Evolutionary conservation across 2,888 invertebrate species (phyloP).

Genomic region (Drosophila anceps): DNA sequence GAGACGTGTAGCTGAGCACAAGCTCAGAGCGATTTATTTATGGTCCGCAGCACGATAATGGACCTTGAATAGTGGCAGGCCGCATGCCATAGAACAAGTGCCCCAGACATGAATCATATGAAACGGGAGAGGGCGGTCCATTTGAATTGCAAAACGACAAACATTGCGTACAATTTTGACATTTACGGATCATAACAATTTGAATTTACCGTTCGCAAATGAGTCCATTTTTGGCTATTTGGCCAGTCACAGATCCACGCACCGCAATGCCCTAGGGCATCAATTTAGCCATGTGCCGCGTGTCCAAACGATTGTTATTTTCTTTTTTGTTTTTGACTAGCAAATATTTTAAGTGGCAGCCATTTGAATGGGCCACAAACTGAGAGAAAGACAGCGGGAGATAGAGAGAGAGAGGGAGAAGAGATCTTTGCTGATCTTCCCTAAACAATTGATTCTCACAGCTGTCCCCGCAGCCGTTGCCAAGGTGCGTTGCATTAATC

Average conservation of each 20-base stretch:
- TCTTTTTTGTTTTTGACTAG: conserved; percentile 32
- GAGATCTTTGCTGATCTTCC: conserved; percentile 14
- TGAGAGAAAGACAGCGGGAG: neutral
- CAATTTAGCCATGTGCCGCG: conserved; percentile 83
- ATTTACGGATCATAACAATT: conserved; percentile 85
- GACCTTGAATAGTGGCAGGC: conserved; percentile 54
- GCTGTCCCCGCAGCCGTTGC: conserved; percentile 31
- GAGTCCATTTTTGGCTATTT: conserved; percentile 75
- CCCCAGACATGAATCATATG: conserved; percentile 46
- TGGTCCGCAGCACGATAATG: conserved; percentile 57
- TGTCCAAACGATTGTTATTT: conserved; percentile 52
- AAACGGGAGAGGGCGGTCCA: conserved; percentile 16
- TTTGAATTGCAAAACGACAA: conserved; percentile 61
- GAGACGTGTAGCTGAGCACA: conserved; percentile 11
- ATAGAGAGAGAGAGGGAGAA: neutral
- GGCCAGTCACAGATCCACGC: conserved; percentile 21
- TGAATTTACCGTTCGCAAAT: conserved; percentile 79
- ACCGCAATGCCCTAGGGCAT: conserved; percentile 82
- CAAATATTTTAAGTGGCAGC: conserved; percentile 75
- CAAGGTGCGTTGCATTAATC: conserved; percentile 81
- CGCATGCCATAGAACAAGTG: conserved; percentile 55
- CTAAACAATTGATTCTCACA: conserved; percentile 38
- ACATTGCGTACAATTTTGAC: conserved; percentile 76
- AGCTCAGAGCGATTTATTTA: conserved; percentile 41
- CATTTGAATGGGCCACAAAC: conserved; percentile 49